These are phyloP conservation scores for Coturnix japonica DNA, from an alignment of 2,113 vertebrate species.

Conservation along the genomic window DNA sequence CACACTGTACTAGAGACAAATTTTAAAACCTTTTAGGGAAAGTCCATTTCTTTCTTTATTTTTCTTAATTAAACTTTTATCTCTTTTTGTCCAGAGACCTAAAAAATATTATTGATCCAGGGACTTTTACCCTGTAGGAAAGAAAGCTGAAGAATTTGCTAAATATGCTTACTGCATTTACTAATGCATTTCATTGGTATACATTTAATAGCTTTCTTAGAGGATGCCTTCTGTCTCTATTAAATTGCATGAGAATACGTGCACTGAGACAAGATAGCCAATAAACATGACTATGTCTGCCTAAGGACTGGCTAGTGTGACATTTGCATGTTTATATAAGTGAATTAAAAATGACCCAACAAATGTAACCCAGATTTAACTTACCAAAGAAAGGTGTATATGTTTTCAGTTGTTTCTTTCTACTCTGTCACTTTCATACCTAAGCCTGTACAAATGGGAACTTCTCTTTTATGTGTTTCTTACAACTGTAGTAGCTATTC, in stretches of 20 bases:
- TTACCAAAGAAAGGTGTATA: neutral
- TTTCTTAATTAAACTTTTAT: neutral
- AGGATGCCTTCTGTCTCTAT: neutral
- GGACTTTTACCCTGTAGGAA: neutral
- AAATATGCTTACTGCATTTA: neutral
- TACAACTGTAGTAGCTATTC: neutral
- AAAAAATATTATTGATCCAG: neutral
- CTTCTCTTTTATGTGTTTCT: neutral
- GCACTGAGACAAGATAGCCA: neutral
- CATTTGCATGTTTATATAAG: neutral
- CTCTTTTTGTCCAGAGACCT: neutral
- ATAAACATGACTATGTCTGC: neutral
- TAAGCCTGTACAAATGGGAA: neutral
- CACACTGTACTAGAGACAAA: neutral
- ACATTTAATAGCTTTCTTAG: neutral
- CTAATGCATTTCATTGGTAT: neutral
- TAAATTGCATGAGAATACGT: neutral
- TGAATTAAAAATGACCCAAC: neutral
- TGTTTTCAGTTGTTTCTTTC: neutral
- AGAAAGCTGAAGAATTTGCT: neutral
- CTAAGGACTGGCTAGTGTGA: accelerated
- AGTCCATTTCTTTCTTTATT: neutral
- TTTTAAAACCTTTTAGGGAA: neutral
- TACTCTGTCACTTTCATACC: neutral
- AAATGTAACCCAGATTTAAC: neutral